A percentile compares a stretch with the other conserved stretches of the same genome.
These are phyloP conservation scores for Buceros bicornis DNA, from an alignment of 2,797 vertebrate species.

Conservation along the genomic window DNA sequence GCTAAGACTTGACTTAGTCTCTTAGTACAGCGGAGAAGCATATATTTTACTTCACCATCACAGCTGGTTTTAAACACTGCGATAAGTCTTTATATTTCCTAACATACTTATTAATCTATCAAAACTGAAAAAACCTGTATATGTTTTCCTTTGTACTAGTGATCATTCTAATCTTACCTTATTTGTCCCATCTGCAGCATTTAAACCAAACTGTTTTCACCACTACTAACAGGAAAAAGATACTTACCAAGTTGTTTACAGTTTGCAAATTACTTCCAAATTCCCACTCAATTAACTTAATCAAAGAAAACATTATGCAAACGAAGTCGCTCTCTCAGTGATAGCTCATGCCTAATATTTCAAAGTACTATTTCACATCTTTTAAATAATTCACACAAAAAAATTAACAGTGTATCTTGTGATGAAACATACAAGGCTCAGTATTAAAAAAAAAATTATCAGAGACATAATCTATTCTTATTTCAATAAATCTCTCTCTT, in stretches of 20 bases:
- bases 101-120: background rate
- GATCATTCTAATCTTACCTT: background rate
- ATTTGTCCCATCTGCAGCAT: background rate
- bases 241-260: constrained; percentile 2
- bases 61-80: background rate
- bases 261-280: constrained; percentile 10
- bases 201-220: constrained; percentile 3
- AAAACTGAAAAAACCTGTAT: background rate
- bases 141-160: background rate
- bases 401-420: background rate
- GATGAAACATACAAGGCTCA: background rate
- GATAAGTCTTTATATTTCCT: background rate
- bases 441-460: background rate
- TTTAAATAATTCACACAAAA: background rate
- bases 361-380: background rate
- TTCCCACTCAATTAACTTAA: constrained; percentile 32
- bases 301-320: constrained; percentile 5
- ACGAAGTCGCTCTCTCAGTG: background rate
- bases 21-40: background rate
- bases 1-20: background rate
- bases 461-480: background rate
- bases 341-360: background rate
- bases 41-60: background rate
- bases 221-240: background rate
- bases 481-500: background rate